These are phyloP conservation scores for Luscinia luscinia DNA, from an alignment of 2,797 vertebrate species.

Conservation along the genomic window DNA sequence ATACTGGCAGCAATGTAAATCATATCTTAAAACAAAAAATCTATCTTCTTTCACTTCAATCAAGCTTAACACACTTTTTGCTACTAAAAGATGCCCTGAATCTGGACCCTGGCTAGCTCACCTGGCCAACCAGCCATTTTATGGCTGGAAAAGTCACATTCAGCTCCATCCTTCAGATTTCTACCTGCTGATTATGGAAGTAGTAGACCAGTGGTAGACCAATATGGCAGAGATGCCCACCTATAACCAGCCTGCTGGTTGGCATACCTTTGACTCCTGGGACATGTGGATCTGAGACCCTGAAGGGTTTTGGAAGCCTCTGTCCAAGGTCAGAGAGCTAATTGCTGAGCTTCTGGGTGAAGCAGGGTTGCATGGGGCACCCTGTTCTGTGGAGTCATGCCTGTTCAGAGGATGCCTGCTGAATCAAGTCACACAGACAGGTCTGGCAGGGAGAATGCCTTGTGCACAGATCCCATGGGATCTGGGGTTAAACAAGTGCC, in stretches of 20 bases:
- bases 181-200: not conserved
- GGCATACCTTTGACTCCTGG: accelerated
- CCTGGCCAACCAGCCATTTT: not conserved
- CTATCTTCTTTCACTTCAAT: not conserved
- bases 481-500: not conserved
- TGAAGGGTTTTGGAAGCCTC: not conserved
- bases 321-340: not conserved
- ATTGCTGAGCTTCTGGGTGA: not conserved
- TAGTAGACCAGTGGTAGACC: not conserved
- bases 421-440: not conserved
- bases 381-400: not conserved
- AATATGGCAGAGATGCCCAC: not conserved
- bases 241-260: not conserved
- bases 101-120: not conserved
- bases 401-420: not conserved
- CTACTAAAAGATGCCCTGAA: not conserved
- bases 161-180: not conserved
- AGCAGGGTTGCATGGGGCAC: not conserved
- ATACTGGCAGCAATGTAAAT: not conserved
- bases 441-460: not conserved
- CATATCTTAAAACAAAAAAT: not conserved
- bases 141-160: not conserved
- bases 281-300: not conserved
- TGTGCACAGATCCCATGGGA: not conserved
- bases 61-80: not conserved